Conservation (phyloP, 2,797 vertebrate species). For the Oceanodroma leucorhoa region DNA sequence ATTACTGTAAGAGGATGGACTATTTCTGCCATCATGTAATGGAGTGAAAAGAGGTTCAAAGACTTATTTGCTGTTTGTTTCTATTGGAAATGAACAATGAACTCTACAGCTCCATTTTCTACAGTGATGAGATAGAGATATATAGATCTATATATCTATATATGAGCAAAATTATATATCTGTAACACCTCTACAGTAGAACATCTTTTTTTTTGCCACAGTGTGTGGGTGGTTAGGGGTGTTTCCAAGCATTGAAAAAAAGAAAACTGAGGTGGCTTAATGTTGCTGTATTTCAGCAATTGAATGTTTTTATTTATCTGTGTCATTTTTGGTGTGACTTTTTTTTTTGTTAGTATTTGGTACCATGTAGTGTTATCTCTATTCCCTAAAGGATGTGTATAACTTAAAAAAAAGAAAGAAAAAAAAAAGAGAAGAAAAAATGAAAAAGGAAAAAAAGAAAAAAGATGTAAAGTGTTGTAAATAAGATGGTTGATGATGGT, state of each 20-base stretch:
- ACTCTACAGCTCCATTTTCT: conserved; percentile 57
- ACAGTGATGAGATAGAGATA: conserved; percentile 25
- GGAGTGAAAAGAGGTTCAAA: conserved; percentile 47
- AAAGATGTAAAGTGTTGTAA: conserved; percentile 76
- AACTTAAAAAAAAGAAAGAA: conserved; percentile 31
- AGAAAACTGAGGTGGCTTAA: conserved; percentile 66
- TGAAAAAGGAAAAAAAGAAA: conserved; percentile 22
- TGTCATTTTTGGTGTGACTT: conserved; percentile 70
- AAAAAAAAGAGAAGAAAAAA: conserved; percentile 32
- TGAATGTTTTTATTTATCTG: conserved; percentile 79
- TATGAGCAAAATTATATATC: background rate
- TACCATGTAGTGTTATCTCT: conserved; percentile 72
- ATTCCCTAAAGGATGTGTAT: conserved; percentile 69
- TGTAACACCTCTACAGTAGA: conserved; percentile 30
- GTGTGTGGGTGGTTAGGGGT: background rate
- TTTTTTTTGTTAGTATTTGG: conserved; percentile 61
- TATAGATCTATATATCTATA: conserved; percentile 27
- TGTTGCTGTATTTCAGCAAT: conserved; percentile 71
- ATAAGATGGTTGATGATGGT: conserved; percentile 70
- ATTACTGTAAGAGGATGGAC: conserved; percentile 59
- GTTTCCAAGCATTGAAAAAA: conserved; percentile 13
- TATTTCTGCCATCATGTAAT: conserved; percentile 48
- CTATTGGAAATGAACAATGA: conserved; percentile 51
- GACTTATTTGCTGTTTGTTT: conserved; percentile 52
- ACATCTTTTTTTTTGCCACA: background rate